Base-by-base conservation (phyloP, 2,888 invertebrate genomes). In the Drosophila borborema region DNA sequence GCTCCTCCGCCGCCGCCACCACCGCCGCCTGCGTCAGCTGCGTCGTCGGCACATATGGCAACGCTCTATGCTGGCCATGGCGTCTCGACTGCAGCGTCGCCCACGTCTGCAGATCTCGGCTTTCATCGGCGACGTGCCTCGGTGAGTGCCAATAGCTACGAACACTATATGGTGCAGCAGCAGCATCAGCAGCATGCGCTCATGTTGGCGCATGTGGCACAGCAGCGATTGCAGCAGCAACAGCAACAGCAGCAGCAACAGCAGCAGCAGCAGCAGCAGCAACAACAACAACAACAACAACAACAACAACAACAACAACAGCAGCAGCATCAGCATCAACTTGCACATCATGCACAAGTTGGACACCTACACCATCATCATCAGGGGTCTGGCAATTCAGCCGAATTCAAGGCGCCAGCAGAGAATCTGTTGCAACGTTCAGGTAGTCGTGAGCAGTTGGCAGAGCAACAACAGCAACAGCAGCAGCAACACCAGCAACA, bases 401-500 rank as follows among this genome's bases (percentile, higher is more conserved):
- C 91, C 16, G 92, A 92, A 67, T 92, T 92, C 60, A 92, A 92
- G 65, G 90, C 92, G 9, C 81, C 86, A 36, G 84, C 86, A 16
- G 90, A 92, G 72, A 85, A 86, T 82, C 77, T 84, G 2, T 59
- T 81, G 38, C 91, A 91, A 49, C 91, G 92, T 28, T 90, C 89
- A 8, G 73, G 84, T 51, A 92, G 91, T 31, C 91, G 92, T n/a
- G 92, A 89, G 64, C 90, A 88, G 56, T 74, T 89, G 18, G 81
- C 79, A 7, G 70, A 76, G 14, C 75, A 87, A 23, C 81, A 66
- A 16, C 67, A 63, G 70, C 84, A n/a, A n/a, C n/a, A n/a, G n/a
- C n/a, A n/a, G n/a, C n/a, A 67, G 10, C 59, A 63, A 7, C 81
- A 82, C 3, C 77, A 67, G 10, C 59, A 63, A 7, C 81, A 82